Conservation (phyloP, 2,888 invertebrate genomes). For the Barypeithes pellucidus region DNA sequence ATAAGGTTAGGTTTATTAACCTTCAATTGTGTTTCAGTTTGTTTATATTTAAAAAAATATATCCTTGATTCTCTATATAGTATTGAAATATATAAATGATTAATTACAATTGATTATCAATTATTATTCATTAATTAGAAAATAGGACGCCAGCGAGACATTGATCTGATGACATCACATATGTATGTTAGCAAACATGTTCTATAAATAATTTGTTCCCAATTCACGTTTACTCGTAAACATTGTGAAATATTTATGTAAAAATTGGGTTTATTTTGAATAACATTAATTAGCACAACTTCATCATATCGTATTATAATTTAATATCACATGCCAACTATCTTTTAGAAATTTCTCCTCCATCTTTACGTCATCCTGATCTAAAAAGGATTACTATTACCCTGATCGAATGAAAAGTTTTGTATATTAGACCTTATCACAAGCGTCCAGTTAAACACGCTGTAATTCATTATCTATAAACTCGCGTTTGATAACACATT, state of each 20-base stretch:
- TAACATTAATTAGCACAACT: too few species aligned
- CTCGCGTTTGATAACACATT: neutral
- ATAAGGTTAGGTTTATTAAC: too few species aligned
- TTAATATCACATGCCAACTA: too few species aligned
- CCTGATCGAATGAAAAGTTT: neutral
- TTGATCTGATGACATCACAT: slow-evolving; percentile 11
- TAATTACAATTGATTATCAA: too few species aligned
- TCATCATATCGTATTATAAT: too few species aligned
- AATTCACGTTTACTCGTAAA: neutral
- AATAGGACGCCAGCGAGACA: slow-evolving; percentile 1
- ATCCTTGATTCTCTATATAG: too few species aligned
- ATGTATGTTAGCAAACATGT: slow-evolving; percentile 15
- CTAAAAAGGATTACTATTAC: neutral
- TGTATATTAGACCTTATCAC: neutral
- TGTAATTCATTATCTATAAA: neutral
- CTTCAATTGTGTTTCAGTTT: too few species aligned
- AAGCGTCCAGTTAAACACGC: neutral
- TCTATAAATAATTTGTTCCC: neutral
- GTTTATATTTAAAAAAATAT: too few species aligned
- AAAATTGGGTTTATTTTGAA: neutral
- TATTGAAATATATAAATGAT: too few species aligned
- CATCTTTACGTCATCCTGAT: too few species aligned
- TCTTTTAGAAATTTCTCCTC: too few species aligned
- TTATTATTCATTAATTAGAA: too few species aligned
- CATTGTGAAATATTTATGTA: neutral